These are phyloP conservation scores for Selenia dentaria DNA, from an alignment of 2,888 invertebrate genomes.

Conservation along the genomic window DNA sequence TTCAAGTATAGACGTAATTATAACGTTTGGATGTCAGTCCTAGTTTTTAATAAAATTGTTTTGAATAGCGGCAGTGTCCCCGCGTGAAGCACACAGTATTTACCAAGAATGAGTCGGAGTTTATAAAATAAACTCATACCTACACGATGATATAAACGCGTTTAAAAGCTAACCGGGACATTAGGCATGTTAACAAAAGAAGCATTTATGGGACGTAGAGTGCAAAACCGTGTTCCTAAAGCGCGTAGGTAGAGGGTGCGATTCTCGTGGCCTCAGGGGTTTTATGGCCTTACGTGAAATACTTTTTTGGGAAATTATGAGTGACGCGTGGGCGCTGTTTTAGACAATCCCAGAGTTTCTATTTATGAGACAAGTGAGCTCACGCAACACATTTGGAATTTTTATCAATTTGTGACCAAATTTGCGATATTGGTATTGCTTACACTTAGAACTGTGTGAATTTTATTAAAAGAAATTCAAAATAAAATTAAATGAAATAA, in stretches of 20 bases:
- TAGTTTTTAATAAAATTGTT: no score
- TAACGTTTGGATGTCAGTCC: no score
- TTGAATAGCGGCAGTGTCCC: no score
- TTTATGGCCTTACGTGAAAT: conserved; percentile 30
- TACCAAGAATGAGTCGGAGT: neutral
- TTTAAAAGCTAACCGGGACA: conserved; percentile 61
- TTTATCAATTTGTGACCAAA: no score
- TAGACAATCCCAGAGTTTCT: conserved; percentile 7
- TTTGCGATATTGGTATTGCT: no score
- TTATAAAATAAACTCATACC: conserved; percentile 20
- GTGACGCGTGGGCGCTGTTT: conserved; percentile 21
- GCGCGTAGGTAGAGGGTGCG: conserved; percentile 10
- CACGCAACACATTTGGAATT: no score
- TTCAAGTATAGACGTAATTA: no score
- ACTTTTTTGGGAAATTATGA: conserved; percentile 32
- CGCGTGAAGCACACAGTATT: no score
- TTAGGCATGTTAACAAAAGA: conserved; percentile 73
- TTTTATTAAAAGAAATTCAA: no score
- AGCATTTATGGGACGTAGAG: conserved; percentile 70
- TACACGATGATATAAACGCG: conserved; percentile 40
- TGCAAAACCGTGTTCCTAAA: conserved; percentile 55
- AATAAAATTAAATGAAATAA: no score
- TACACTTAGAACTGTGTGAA: no score
- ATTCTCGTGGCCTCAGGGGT: conserved; percentile 12
- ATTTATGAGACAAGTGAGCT: conserved; percentile 2